A percentile compares a stretch with the other conserved stretches of the same genome.
phyloP scores from a whole-genome alignment of 2,113 vertebrate genomes.

The Myotis lucifugus region DNA sequence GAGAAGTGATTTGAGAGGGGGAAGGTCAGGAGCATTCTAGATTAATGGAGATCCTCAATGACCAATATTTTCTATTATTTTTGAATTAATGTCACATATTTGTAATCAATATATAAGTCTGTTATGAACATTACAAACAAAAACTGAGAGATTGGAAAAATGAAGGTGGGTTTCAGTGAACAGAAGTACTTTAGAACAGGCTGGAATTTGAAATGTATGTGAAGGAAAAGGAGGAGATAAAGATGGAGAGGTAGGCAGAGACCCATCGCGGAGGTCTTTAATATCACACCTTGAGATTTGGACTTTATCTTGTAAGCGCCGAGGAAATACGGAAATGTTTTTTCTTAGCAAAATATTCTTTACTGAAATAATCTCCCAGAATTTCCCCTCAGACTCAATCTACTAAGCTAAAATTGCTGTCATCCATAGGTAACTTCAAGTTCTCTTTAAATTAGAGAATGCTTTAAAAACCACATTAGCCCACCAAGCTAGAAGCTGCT shows the following conservation, averaged over 20 bases:
- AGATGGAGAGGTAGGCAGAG: neutral
- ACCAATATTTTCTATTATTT: neutral
- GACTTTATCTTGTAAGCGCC: neutral
- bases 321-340: neutral
- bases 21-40: neutral
- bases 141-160: neutral
- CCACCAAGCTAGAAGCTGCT: neutral
- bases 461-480: slow-evolving; percentile 58
- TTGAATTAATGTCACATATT: neutral
- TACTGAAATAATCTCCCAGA: slow-evolving; percentile 55
- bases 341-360: slow-evolving; percentile 16
- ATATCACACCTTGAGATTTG: neutral
- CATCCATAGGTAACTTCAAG: neutral
- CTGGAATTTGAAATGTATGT: neutral
- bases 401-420: slow-evolving; percentile 25
- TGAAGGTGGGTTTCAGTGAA: neutral
- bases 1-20: neutral
- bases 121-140: neutral
- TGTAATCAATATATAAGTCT: neutral
- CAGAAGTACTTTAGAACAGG: neutral
- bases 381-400: neutral
- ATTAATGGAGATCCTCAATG: neutral
- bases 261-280: neutral
- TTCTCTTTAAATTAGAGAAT: slow-evolving; percentile 45
- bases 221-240: neutral